phyloP scores from a whole-genome alignment of 2,888 invertebrate species.

The Sarcophaga rosellei region DNA sequence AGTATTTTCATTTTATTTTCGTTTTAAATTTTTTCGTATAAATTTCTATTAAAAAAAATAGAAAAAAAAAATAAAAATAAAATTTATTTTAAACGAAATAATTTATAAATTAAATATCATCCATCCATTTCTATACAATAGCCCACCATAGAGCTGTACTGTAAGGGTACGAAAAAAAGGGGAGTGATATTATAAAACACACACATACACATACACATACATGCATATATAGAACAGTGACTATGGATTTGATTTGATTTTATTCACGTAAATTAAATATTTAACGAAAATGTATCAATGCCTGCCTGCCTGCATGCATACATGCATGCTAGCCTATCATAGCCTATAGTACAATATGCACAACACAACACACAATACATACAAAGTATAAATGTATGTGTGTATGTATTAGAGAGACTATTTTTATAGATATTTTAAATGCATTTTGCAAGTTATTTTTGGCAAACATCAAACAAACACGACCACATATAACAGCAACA shows the following conservation, averaged over 20 bases:
- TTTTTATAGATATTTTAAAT: constrained; percentile 61
- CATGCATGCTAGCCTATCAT: not conserved
- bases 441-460: constrained; percentile 67
- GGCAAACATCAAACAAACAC: constrained; percentile 64
- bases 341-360: not conserved
- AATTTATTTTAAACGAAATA: constrained; percentile 36
- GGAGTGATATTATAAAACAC: not conserved
- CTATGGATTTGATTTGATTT: not conserved
- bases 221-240: no score
- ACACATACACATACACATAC: constrained; percentile 5
- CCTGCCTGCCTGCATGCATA: not conserved
- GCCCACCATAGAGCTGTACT: no score
- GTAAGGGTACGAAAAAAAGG: no score
- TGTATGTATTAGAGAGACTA: constrained; percentile 27
- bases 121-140: no score
- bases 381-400: not conserved
- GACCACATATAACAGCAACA: constrained; percentile 27
- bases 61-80: not conserved
- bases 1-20: no score
- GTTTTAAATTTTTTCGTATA: not conserved
- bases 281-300: constrained; percentile 58
- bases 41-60: not conserved
- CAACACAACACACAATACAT: not conserved
- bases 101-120: not conserved
- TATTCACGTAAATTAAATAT: constrained; percentile 62